Percentiles rank a stretch among this genome's conserved stretches.
Evolutionary conservation across 1,140 invertebrate genomes (phyloP).

Genomic region (Penaeus vannamei): DNA sequence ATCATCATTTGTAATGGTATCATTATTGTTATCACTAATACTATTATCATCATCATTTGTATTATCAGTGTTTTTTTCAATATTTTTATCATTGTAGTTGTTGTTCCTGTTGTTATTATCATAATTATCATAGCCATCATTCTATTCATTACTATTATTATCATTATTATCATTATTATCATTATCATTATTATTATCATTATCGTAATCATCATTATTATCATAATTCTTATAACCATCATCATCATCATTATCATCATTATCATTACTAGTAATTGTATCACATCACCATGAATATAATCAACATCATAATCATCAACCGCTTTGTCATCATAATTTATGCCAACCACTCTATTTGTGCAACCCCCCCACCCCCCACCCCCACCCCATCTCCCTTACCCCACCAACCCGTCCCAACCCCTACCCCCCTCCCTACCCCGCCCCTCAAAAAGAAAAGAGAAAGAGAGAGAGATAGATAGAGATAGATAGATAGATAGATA

Average conservation of each 20-base stretch:
- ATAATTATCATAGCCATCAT: neutral
- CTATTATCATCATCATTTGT: neutral
- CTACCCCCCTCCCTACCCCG: neutral
- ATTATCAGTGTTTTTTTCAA: neutral
- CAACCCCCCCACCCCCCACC: neutral
- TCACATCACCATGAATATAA: neutral
- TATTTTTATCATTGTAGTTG: neutral
- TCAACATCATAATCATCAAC: neutral
- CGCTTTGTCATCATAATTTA: neutral
- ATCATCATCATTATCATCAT: too few species aligned
- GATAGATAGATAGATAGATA: neutral
- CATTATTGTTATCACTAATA: neutral
- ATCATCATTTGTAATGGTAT: neutral
- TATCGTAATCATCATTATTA: too few species aligned
- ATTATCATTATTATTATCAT: too few species aligned
- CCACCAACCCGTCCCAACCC: neutral
- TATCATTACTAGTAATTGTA: too few species aligned
- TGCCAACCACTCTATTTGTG: neutral
- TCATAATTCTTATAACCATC: too few species aligned
- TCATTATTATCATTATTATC: too few species aligned
- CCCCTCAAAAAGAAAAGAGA: too few species aligned
- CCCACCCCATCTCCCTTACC: neutral
- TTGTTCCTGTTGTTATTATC: neutral
- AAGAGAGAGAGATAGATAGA: slow-evolving; percentile 25
- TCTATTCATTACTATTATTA: too few species aligned